Base-by-base conservation (phyloP, 2,797 vertebrate genomes). In the Lophius americanus region DNA sequence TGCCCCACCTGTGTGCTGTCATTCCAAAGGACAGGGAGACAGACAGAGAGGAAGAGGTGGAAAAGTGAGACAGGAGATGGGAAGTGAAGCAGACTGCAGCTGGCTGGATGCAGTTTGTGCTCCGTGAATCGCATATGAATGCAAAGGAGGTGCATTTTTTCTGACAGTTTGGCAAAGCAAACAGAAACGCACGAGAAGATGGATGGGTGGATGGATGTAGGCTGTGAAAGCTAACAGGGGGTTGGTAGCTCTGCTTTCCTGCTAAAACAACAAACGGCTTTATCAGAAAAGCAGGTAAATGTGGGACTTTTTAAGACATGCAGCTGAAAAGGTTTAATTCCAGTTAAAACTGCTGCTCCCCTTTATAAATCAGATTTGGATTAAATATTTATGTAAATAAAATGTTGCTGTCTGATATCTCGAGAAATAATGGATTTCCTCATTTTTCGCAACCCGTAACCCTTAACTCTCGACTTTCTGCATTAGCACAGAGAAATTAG, bases 1-100 rank as follows among this genome's bases (percentile, higher is more conserved):
- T 74, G 73, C 78, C 81, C 85, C 88, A 91, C 86, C 91, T 91
- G 90, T 82, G 89, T 85, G 76, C 65, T 79, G 83, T 70, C 73
- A 78, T 72, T 76, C 61, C 77, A 66, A 48, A 55, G 64, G 60
- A 69, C 67, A 4, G 12, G 50, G 32, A 69, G 35, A 71, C 41
- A 79, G 76, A 68, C 41, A 70, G 43, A 65, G 4, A 36, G 35
- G 13, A 38, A 14, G 13, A 38, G 36, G 46, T 64, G 23, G 72
- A n/a, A 73, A 47, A 60, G 10, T 11, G 59, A 62, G 53, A 74
- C 50, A 52, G 61, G 69, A 51, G 66, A 79, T 52, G 68, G 73
- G 44, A 76, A 80, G 63, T 10, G 53, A 68, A 84, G 78, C 52
- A 74, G 74, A 56, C 60, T 82, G 13, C 84, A 82, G 78, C 73